Evolutionary conservation across 2,113 vertebrate species (phyloP).

Genomic region (Piprites chloris): DNA sequence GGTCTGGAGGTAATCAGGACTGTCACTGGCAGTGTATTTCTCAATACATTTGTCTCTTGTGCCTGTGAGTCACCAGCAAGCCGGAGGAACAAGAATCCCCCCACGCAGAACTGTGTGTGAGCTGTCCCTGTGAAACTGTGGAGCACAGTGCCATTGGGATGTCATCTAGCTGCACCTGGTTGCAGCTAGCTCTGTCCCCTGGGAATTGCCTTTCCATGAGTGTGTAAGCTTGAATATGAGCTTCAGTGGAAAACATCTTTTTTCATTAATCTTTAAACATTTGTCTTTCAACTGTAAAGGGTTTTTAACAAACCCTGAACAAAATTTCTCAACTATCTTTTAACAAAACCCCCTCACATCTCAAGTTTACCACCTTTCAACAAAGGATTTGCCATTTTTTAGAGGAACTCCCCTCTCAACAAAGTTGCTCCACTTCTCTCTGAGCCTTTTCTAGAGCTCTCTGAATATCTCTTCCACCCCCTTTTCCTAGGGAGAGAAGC

Average conservation of each 20-base stretch:
- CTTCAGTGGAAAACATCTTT: background rate
- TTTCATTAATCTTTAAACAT: background rate
- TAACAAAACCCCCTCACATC: rapidly evolving
- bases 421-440: background rate
- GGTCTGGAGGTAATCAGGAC: background rate
- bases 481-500: background rate
- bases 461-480: background rate
- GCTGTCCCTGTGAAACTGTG: rapidly evolving
- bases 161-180: background rate
- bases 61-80: background rate
- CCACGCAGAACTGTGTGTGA: background rate
- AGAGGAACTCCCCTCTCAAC: background rate
- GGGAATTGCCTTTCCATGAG: background rate
- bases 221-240: background rate
- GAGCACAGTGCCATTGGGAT: background rate
- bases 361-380: background rate
- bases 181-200: background rate
- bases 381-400: background rate
- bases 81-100: background rate
- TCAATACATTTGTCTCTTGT: background rate
- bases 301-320: background rate
- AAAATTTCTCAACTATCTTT: background rate
- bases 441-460: background rate
- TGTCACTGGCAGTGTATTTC: background rate
- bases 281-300: background rate